Percentiles rank a stretch among this genome's conserved stretches.
These are phyloP conservation scores for Drosophila tripunctata DNA, from an alignment of 2,888 invertebrate species.

Conservation along the genomic window DNA sequence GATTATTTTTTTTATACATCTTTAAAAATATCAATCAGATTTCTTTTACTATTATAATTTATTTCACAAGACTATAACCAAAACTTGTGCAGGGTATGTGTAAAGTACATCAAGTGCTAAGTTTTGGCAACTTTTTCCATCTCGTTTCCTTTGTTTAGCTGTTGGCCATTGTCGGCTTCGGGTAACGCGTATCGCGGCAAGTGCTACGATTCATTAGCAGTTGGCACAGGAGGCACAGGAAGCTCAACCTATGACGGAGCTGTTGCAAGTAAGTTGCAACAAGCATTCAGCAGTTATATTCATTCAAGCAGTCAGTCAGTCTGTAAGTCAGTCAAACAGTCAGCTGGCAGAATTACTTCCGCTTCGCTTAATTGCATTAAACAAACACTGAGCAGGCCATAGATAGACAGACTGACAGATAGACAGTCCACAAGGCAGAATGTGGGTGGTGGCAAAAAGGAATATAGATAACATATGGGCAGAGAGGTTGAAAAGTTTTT, in stretches of 20 bases:
- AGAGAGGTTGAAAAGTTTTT: constrained; percentile 48
- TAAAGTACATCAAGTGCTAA: not conserved
- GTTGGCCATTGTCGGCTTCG: constrained; percentile 53
- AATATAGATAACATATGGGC: no score
- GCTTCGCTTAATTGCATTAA: constrained; percentile 74
- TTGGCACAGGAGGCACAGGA: constrained; percentile 18
- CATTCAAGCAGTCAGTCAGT: constrained; percentile 31
- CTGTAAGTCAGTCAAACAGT: constrained; percentile 50
- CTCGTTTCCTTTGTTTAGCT: constrained; percentile 44
- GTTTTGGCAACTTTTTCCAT: not conserved
- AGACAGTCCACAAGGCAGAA: not conserved
- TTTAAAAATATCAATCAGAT: no score
- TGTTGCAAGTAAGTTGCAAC: constrained; percentile 28
- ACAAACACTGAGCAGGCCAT: constrained; percentile 44
- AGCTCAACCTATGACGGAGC: constrained; percentile 30
- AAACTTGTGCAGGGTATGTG: constrained; percentile 22
- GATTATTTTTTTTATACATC: no score
- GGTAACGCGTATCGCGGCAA: constrained; percentile 44
- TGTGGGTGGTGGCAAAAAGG: not conserved
- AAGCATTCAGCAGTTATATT: constrained; percentile 29
- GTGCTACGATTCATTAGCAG: constrained; percentile 53
- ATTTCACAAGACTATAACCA: not conserved
- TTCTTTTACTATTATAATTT: no score
- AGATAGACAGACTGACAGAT: constrained; percentile 31
- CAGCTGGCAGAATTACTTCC: constrained; percentile 69